Evolutionary conservation across 2,797 vertebrate species (phyloP).

Genomic region (Hyperoplus immaculatus): DNA sequence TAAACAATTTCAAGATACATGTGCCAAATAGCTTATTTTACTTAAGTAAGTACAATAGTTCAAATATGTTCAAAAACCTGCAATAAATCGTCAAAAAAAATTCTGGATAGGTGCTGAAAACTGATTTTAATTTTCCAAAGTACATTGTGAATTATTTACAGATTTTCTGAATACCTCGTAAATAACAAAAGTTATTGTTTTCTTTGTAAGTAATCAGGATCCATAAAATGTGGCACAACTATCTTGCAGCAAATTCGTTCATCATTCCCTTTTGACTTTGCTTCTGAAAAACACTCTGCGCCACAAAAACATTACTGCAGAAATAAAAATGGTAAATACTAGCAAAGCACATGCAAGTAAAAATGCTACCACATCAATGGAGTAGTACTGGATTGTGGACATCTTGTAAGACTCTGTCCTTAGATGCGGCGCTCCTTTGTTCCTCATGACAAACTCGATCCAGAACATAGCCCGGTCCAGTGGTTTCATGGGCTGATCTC

Average conservation of each 20-base stretch:
- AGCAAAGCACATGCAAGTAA: background rate
- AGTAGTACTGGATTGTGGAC: slow-evolving; percentile 69
- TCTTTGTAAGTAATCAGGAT: background rate
- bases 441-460: slow-evolving; percentile 81
- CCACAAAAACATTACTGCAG: background rate
- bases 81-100: too few species aligned
- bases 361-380: slow-evolving; percentile 55
- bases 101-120: too few species aligned
- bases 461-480: slow-evolving; percentile 77
- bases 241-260: too few species aligned
- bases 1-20: too few species aligned
- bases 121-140: too few species aligned
- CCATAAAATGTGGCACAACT: background rate
- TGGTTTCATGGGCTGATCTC: slow-evolving; percentile 74
- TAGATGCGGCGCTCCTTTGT: slow-evolving; percentile 74
- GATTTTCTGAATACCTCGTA: too few species aligned
- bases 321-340: background rate
- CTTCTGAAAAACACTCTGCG: background rate
- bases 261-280: slow-evolving; percentile 72
- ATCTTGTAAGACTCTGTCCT: slow-evolving; percentile 75
- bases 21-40: too few species aligned
- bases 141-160: too few species aligned
- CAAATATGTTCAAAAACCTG: too few species aligned
- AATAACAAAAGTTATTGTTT: background rate
- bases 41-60: too few species aligned